A percentile compares a stretch with the other conserved stretches of the same genome.
Conservation (phyloP, 2,888 invertebrate genomes). For the Coenonympha glycerion region DNA sequence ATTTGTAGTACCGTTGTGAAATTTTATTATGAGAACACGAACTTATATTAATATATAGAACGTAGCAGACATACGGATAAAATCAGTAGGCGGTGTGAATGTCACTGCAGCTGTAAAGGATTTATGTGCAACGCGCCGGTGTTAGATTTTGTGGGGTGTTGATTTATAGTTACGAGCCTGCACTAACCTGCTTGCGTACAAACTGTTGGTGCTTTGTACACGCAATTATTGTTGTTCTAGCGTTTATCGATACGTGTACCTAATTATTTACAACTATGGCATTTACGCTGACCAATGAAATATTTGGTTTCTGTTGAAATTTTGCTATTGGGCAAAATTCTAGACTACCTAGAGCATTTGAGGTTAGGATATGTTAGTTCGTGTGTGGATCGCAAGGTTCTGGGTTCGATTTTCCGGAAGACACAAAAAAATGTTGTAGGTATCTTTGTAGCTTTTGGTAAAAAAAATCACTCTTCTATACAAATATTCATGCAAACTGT, state of each 20-base stretch:
- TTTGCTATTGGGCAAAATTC: not conserved
- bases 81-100: slow-evolving; percentile 21
- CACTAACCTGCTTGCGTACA: not conserved
- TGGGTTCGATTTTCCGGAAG: too few species aligned
- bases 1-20: not conserved
- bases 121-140: slow-evolving; percentile 11
- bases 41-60: too few species aligned
- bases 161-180: slow-evolving; percentile 16
- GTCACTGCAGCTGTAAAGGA: slow-evolving; percentile 18
- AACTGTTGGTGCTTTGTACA: slow-evolving; percentile 2
- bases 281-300: not conserved
- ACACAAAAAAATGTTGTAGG: too few species aligned
- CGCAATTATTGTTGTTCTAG: slow-evolving; percentile 3
- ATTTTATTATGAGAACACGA: slow-evolving; percentile 8
- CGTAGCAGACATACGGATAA: slow-evolving; percentile 13
- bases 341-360: not conserved
- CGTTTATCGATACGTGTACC: slow-evolving; percentile 1
- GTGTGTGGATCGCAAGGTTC: not conserved
- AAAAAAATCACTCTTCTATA: too few species aligned
- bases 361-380: not conserved
- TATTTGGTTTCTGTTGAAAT: not conserved
- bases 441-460: too few species aligned
- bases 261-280: not conserved
- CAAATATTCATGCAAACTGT: too few species aligned
- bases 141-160: slow-evolving; percentile 7